Evolutionary conservation across 2,113 vertebrate genomes (phyloP), one percentile per base, ranked within the genome.

Genomic region (Anoura caudifer): DNA sequence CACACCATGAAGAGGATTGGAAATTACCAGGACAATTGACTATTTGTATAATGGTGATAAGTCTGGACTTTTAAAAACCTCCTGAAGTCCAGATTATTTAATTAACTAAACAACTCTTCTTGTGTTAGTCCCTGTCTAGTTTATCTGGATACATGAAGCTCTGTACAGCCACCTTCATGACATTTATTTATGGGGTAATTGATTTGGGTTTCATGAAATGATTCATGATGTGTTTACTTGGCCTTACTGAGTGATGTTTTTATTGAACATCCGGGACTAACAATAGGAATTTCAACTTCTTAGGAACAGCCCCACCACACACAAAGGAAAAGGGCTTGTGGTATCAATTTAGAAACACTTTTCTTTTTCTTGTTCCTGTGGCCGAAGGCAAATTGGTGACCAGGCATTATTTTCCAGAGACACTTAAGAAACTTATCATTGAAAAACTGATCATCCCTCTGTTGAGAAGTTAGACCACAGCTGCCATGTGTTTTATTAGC

Each of bases 301-400:
- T 82, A 91, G 73, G 19, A 94, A 70, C 3, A 83, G 31, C 80
- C 52, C n/a, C 43, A 83, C 47, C 67, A 43, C 61, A 95, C 75
- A 91, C 7, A 77, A 69, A 82, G 82, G 61, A 65, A 75, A 92
- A 69, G 10, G 22, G 24, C 16, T 79, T 95, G n/a, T 96, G 82
- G 81, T 86, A 86, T 93, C 82, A 92, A 88, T 96, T 96, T 96
- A 85, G 54, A 43, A 96, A 63, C 15, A 90, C 47, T 87, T 94
- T 86, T 95, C 56, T 87, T 87, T 90, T 76, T 83, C 84, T 95
- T 94, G 84, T 95, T 96, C 76, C 36, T 75, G 24, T 83, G 67
- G 88, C 73, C 95, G 94, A 93, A 41, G 84, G 50, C 67, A 81
- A 92, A 91, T 81, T 76, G 84, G 88, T 73, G 47, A 96, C 65